Evolutionary conservation across 2,797 vertebrate species (phyloP).

Genomic region (Amphiprion clarkii): DNA sequence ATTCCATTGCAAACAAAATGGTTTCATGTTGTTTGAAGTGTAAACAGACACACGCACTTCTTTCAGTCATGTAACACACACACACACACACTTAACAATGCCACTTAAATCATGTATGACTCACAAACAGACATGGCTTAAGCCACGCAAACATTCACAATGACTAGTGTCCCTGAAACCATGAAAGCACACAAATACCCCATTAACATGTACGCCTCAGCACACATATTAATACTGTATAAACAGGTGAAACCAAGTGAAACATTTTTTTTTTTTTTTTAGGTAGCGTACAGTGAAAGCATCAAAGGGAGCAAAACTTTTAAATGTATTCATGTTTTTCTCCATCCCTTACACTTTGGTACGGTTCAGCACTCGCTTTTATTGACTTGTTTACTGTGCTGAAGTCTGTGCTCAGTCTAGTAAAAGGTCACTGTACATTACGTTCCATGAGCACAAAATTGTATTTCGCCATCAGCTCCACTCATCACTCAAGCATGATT

Average conservation of each 20-base stretch:
- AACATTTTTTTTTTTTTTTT: not conserved
- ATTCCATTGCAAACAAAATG: conserved; percentile 37
- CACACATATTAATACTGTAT: not conserved
- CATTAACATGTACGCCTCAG: not conserved
- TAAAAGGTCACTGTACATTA: conserved; percentile 38
- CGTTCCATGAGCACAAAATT: conserved; percentile 29
- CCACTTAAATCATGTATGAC: not conserved
- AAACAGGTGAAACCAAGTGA: not conserved
- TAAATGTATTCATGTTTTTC: not conserved
- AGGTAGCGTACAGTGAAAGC: not conserved
- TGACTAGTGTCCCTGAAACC: not conserved
- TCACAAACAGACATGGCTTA: not conserved
- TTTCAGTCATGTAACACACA: not conserved
- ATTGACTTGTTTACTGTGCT: conserved; percentile 54
- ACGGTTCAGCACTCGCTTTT: conserved; percentile 7
- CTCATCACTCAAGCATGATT: conserved; percentile 18
- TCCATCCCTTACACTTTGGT: not conserved
- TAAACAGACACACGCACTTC: conserved; percentile 16
- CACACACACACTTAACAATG: not conserved
- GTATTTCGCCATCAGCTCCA: conserved; percentile 5
- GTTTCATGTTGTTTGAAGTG: conserved; percentile 41
- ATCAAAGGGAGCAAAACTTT: not conserved
- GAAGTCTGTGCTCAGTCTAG: conserved; percentile 12
- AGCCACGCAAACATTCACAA: not conserved
- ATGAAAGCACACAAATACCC: not conserved